Percentiles rank a stretch among this genome's conserved stretches.
Conservation (phyloP, 2,888 invertebrate species). For the Axea sp. region DNA sequence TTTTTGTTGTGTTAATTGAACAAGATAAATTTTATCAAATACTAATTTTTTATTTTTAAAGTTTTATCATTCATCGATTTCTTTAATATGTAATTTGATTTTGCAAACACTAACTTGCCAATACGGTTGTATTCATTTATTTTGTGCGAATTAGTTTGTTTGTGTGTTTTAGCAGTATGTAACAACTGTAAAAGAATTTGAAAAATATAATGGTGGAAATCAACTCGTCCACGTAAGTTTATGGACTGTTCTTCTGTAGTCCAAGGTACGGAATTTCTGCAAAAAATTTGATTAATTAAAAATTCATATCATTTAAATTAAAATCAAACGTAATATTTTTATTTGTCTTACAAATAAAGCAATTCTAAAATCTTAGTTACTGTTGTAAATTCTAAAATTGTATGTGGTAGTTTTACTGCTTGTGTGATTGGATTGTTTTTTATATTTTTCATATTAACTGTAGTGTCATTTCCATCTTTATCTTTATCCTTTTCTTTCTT, state of each 20-base stretch:
- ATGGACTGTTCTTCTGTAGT: conserved; percentile 80
- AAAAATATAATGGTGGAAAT: conserved; percentile 83
- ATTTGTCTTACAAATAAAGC: conserved; percentile 78
- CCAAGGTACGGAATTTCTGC: conserved; percentile 81
- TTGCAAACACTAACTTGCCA: conserved; percentile 50
- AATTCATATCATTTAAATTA: not conserved
- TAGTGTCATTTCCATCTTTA: conserved; percentile 74
- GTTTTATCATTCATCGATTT: no score
- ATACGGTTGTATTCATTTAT: conserved; percentile 26
- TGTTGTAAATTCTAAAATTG: conserved; percentile 79
- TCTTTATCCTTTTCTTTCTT: conserved; percentile 76
- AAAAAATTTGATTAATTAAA: conserved; percentile 66
- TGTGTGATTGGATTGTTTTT: conserved; percentile 54
- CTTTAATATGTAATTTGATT: no score
- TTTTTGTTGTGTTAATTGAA: no score
- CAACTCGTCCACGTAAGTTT: conserved; percentile 80
- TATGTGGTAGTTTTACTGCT: conserved; percentile 77
- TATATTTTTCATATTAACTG: conserved; percentile 67
- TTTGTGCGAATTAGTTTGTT: conserved; percentile 47
- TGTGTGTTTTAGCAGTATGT: conserved; percentile 74
- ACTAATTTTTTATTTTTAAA: no score
- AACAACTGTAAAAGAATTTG: conserved; percentile 79
- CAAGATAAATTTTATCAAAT: no score
- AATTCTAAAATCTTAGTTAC: conserved; percentile 79
- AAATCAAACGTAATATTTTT: not conserved